Base-by-base conservation (phyloP, 2,888 invertebrate genomes). In the Macrosiphum euphorbiae region DNA sequence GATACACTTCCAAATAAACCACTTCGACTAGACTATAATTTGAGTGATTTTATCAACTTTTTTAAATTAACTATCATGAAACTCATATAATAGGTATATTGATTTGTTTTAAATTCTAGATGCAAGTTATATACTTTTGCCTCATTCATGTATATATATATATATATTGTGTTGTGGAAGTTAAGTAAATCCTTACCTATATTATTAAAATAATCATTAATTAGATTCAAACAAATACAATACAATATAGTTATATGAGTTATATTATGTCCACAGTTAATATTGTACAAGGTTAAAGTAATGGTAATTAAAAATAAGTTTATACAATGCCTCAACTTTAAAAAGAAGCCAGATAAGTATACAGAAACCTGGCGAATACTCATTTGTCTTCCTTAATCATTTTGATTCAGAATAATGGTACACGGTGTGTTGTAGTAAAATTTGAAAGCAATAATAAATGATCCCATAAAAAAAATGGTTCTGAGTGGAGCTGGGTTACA, bases 341-440 rank as follows among this genome's bases (percentile, higher is more conserved):
- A 67, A 67, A 67, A 67, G n/a, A 67, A 67, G 16, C 5, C 16
- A 67, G 13, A 35, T 35, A 67, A 67, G 35, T 67, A 16, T 35
- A 16, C 2, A 35, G 35, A 35, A 67, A 67, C 67, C 67, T 20
- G 16, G 28, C n/a, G 13, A n/a, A 67, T 67, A 67, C 67, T 67
- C n/a, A 67, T 67, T 67, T 67, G 67, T 67, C 67, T 67, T 67
- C 67, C 35, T 67, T 67, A 67, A 67, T 67, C 67, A 67, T 67
- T 67, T 35, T 67, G 67, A 67, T 67, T 67, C 35, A 67, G 35
- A 35, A 67, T 35, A 67, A 67, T 67, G 67, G 67, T 67, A 35
- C 20, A 35, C 20, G 67, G 67, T 35, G n/a, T 35, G 67, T 67
- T 67, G 67, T 26, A 67, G n/a, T 35, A 67, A 67, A 67, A 67